phyloP scores from a whole-genome alignment of 1,140 invertebrate genomes.

The Luehdorfia chinensis region DNA sequence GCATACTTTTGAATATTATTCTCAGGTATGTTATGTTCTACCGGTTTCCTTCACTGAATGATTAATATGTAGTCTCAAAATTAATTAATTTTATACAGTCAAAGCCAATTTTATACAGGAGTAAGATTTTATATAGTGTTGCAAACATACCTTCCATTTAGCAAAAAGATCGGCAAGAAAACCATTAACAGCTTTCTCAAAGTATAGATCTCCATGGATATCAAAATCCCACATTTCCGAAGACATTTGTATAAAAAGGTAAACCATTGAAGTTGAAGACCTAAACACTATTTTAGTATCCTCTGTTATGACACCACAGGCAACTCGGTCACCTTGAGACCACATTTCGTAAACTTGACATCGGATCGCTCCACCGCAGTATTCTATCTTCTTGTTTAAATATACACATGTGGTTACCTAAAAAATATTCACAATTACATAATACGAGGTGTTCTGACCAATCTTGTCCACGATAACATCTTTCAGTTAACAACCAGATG shows the following conservation, averaged over 20 bases:
- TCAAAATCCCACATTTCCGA: slow-evolving; percentile 99
- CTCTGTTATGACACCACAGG: slow-evolving; percentile 96
- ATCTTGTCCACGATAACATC: no score
- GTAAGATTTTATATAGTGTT: no score
- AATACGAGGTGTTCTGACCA: no score
- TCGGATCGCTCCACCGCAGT: slow-evolving; percentile 88
- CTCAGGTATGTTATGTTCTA: no score
- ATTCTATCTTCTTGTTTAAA: slow-evolving; percentile 97
- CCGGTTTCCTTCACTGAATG: no score
- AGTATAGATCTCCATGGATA: slow-evolving; percentile 98
- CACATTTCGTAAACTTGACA: slow-evolving; percentile 94
- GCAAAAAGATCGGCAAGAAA: slow-evolving; percentile 97
- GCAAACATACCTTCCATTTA: slow-evolving; percentile 91
- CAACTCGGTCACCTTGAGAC: slow-evolving; percentile 95
- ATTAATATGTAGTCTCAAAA: no score
- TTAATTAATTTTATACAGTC: no score
- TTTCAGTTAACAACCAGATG: no score
- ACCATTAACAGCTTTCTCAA: slow-evolving; percentile 97
- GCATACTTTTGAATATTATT: no score
- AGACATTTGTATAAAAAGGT: slow-evolving; percentile 99
- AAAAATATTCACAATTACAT: slow-evolving; percentile 37
- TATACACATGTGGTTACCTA: slow-evolving; percentile 96
- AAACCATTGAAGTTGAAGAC: slow-evolving; percentile 97
- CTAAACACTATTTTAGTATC: slow-evolving; percentile 98
- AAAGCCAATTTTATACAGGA: no score